Base-by-base conservation (phyloP, 2,888 invertebrate genomes). In the Phymatocera aterrima region DNA sequence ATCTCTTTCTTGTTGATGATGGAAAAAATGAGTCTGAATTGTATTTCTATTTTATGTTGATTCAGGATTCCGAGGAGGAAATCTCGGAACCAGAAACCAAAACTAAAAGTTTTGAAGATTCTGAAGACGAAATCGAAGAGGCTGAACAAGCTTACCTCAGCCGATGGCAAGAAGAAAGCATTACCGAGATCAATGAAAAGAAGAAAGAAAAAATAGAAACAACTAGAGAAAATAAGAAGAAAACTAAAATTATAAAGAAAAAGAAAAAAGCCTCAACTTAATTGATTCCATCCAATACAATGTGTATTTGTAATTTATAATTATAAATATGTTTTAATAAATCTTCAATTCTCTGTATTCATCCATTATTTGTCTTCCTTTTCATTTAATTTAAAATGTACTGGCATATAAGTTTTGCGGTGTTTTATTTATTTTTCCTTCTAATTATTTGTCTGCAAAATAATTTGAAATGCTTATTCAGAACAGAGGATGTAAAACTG, bases 81-180 rank as follows among this genome's bases (percentile, higher is more conserved):
- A 10, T 21, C 12, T 37, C 34, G 37, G 37, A 64, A 40, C 34
- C 64, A 3, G 64, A 34, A 2, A 68, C 15, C 0, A 43, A 68
- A 5, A 43, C 43, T n/a, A 72, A 34, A 21, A 48, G 6, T 31
- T 72, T 72, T 12, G 48, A 48, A 10, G 51, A 72, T 72, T 72
- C 72, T 4, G 72, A 72, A 21, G 72, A 72, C 5, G 72, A 72
- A 72, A 72, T 72, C n/a, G 72, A 72, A 51, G 72, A 72, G 18
- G 72, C 72, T 10, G 72, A 72, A 72, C 72, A 51, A 18, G 72
- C 72, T 1, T 72, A 72, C 51, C 51, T 72, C 8, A 72, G 72
- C 15, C 72, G 10, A 34, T 48, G 48, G 72, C 72, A 72, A n/a
- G 31, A 72, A 34, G 72, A 72, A 51, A 72, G 31, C 34, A 34